A percentile compares a stretch with the other conserved stretches of the same genome.
Evolutionary conservation across 2,888 invertebrate species (phyloP).

Genomic region (Prostheceraeus crozeri): DNA sequence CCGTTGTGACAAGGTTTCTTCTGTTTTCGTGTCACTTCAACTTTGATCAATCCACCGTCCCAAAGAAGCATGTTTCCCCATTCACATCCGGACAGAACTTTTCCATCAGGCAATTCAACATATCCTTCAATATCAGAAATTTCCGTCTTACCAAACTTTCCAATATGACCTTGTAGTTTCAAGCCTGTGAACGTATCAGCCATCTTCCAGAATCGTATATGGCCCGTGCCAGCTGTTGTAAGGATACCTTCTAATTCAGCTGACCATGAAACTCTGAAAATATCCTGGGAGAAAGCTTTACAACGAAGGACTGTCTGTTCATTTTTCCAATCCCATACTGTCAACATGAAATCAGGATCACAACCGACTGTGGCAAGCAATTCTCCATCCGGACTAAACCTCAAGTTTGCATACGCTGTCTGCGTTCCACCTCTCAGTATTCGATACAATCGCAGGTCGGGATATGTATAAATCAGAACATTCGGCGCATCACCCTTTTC

Average conservation of each 20-base stretch:
- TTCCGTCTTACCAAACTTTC: slow-evolving; percentile 82
- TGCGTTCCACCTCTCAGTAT: slow-evolving; percentile 71
- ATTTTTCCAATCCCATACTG: slow-evolving; percentile 78
- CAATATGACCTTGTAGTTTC: slow-evolving; percentile 67
- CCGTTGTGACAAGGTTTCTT: slow-evolving; percentile 68
- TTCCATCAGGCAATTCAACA: slow-evolving; percentile 77
- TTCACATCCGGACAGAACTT: slow-evolving; percentile 75
- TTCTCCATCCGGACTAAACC: slow-evolving; percentile 68
- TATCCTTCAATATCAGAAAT: slow-evolving; percentile 78
- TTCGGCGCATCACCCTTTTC: slow-evolving; percentile 70
- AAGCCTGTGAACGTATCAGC: slow-evolving; percentile 78
- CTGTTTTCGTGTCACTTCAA: slow-evolving; percentile 69
- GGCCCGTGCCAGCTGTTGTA: slow-evolving; percentile 66
- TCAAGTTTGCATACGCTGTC: slow-evolving; percentile 66
- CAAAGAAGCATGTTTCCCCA: slow-evolving; percentile 86
- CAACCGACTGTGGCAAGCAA: slow-evolving; percentile 74
- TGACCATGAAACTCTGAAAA: slow-evolving; percentile 72
- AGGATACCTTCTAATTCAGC: slow-evolving; percentile 70
- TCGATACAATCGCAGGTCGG: slow-evolving; percentile 67
- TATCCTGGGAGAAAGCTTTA: slow-evolving; percentile 74
- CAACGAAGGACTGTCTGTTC: slow-evolving; percentile 69
- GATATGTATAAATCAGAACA: slow-evolving; percentile 76
- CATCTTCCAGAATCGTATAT: slow-evolving; percentile 65
- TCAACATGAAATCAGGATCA: slow-evolving; percentile 76
- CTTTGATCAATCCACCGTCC: slow-evolving; percentile 78